phyloP scores from a whole-genome alignment of 2,113 vertebrate species.

The Butorides virescens region DNA sequence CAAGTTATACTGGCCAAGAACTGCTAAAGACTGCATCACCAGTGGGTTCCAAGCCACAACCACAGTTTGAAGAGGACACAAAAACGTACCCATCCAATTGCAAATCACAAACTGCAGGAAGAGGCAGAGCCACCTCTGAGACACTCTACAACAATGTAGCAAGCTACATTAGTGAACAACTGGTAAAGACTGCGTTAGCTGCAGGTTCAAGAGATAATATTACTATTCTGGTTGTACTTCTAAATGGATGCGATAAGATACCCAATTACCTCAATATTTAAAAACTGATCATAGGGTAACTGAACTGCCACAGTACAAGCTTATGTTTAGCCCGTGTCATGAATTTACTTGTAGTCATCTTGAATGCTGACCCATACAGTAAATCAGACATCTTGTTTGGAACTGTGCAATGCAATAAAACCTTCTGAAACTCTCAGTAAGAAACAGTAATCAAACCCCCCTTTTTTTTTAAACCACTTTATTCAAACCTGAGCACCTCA shows the following conservation, averaged over 20 bases:
- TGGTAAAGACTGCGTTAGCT: slow-evolving; percentile 55
- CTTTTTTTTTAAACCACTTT: slow-evolving; percentile 75
- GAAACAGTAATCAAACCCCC: background rate
- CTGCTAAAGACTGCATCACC: background rate
- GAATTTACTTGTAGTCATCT: background rate
- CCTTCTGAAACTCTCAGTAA: background rate
- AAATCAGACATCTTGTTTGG: background rate
- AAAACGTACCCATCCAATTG: rapidly evolving
- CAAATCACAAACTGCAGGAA: background rate
- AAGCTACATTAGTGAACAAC: slow-evolving; percentile 38
- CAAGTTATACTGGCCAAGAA: background rate
- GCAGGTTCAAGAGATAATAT: slow-evolving; percentile 73
- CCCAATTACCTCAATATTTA: background rate
- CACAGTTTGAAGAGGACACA: background rate
- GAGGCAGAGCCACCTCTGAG: background rate
- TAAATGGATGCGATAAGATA: slow-evolving; percentile 54
- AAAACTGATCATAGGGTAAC: background rate
- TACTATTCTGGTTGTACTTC: slow-evolving; percentile 61
- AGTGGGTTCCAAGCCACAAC: background rate
- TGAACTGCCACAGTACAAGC: background rate
- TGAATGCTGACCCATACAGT: background rate
- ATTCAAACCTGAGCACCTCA: slow-evolving; percentile 86
- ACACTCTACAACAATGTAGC: slow-evolving; percentile 31
- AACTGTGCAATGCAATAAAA: background rate
- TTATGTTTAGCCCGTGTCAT: background rate